Evolutionary conservation across 2,888 invertebrate genomes (phyloP).

Genomic region (Apoda limacodes): DNA sequence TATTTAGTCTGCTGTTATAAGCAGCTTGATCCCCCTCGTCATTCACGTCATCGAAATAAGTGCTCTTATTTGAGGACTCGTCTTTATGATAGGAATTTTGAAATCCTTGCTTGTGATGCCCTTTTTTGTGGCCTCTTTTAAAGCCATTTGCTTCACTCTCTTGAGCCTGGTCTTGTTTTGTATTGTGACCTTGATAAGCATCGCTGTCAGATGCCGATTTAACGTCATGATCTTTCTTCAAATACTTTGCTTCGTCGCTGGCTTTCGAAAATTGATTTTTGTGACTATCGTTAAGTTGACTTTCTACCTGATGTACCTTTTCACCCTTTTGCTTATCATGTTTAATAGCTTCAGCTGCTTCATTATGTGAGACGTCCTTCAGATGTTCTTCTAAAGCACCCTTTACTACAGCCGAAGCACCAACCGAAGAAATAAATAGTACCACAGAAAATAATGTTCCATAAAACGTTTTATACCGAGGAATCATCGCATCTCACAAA

Average conservation of each 20-base stretch:
- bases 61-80: conserved; percentile 76
- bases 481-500: conserved; percentile 45
- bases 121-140: conserved; percentile 72
- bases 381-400: conserved; percentile 60
- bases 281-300: conserved; percentile 47
- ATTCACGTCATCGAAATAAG: conserved; percentile 74
- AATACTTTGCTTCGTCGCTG: conserved; percentile 55
- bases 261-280: conserved; percentile 57
- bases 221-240: conserved; percentile 55
- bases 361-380: conserved; percentile 52
- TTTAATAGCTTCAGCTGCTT: conserved; percentile 49
- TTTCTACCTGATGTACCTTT: conserved; percentile 55
- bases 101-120: conserved; percentile 77
- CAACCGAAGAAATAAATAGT: conserved; percentile 32
- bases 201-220: conserved; percentile 56
- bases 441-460: conserved; percentile 33
- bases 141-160: conserved; percentile 48
- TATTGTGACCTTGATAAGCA: conserved; percentile 51
- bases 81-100: conserved; percentile 78
- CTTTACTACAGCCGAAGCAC: conserved; percentile 47
- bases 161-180: conserved; percentile 54
- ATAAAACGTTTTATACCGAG: conserved; percentile 31
- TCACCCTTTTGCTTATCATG: conserved; percentile 58
- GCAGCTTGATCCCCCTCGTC: conserved; percentile 60
- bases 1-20: conserved; percentile 50